Conservation (phyloP, 2,113 vertebrate species). For the Sturnira hondurensis region DNA sequence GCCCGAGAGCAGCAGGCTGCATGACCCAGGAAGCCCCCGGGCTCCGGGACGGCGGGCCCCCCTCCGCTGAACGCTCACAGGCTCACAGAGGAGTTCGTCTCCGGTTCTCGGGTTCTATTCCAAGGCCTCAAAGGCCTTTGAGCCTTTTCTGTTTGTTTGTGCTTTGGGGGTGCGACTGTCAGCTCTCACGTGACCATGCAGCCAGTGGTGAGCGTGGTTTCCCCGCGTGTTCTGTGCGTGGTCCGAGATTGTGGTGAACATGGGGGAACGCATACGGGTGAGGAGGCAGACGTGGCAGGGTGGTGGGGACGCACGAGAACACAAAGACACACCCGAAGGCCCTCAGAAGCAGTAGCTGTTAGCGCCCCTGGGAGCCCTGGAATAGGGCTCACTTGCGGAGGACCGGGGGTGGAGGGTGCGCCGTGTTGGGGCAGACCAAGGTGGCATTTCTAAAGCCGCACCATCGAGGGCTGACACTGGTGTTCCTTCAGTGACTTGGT, state of each 20-base stretch:
- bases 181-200: not conserved
- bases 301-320: too few relatives aligned
- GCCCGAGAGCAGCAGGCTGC: not conserved
- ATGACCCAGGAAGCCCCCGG: not conserved
- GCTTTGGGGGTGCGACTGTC: fast-evolving
- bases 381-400: too few relatives aligned
- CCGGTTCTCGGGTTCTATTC: not conserved
- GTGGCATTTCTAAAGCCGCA: too few relatives aligned
- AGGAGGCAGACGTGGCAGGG: too few relatives aligned
- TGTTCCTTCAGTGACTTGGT: too few relatives aligned
- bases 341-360: not conserved
- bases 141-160: not conserved
- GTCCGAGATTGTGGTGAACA: fast-evolving
- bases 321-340: not conserved
- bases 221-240: not conserved
- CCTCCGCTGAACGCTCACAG: not conserved
- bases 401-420: too few relatives aligned
- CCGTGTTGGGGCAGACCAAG: too few relatives aligned
- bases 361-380: not conserved
- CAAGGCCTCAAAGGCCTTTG: not conserved
- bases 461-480: too few relatives aligned
- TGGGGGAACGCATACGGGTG: fast-evolving
- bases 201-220: not conserved
- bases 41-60: too few relatives aligned
- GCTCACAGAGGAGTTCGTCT: not conserved